Base-by-base conservation (phyloP, 1,140 invertebrate genomes). In the Zaprionus tsacasi region DNA sequence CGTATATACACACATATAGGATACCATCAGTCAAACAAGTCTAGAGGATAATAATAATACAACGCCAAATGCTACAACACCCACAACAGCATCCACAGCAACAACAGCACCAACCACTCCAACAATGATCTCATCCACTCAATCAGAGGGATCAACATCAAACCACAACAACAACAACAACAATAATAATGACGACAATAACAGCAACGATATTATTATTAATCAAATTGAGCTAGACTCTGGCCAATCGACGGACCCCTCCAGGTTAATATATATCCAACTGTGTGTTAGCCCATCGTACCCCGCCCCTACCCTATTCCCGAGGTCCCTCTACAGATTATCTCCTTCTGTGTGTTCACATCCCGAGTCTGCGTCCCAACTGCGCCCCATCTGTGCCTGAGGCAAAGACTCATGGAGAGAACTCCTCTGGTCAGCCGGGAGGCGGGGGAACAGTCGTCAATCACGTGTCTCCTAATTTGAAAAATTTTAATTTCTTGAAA, bases 41-140 rank as follows among this genome's bases (percentile, higher is more conserved):
- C 0, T 83, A 71, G 74, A 81, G 70, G 86, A 89, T 50, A 91
- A 89, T 85, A 80, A 76, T 48, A 82, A 81, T 80, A 40, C 61
- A 17, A 64, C 52, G 40, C 43, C 70, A 57, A 55, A 15, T 33
- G 38, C 27, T 61, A 54, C 38, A 12, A n/a, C 69, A 21, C 30
- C 61, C 30, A 64, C 69, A 45, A 15, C 79, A 36, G 21, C 21
- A 21, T 21, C 21, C 1, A 25, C 58, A 56, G 21, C 54, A n/a
- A 65, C 68, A 45, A 69, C 79, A 70, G 48, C 77, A 68, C 50
- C 64, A 59, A 48, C 33, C 60, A 60, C 27, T 59, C 50, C n/a
- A 52, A 10, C 64, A 68, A 64, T 59, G 61, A 80, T 75, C 75
- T 80, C 78, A 74, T 65, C 66, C 40, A 70, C 60, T 65, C 65